These are phyloP conservation scores for Aleiodes alternator DNA, from an alignment of 2,888 invertebrate species.

Conservation along the genomic window DNA sequence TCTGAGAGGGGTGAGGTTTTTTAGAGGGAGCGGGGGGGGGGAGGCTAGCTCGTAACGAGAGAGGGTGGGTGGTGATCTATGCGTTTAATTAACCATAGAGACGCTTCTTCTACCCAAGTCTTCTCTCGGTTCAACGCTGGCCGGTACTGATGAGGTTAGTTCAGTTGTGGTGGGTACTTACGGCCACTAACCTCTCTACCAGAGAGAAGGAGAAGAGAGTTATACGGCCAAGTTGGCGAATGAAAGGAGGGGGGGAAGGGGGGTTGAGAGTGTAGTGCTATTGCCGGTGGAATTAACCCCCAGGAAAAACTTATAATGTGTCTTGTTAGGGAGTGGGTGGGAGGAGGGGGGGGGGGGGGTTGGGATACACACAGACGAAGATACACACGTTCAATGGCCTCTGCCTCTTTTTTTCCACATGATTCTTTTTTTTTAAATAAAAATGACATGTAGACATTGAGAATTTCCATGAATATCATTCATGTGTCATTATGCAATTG, in stretches of 20 bases:
- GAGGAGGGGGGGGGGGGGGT: conserved; percentile 35
- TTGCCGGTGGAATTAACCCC: conserved; percentile 71
- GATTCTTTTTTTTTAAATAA: not conserved
- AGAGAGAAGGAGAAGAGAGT: conserved; percentile 35
- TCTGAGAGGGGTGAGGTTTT: conserved; percentile 4
- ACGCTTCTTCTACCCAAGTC: conserved; percentile 71
- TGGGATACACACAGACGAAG: not conserved
- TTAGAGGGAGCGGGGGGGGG: conserved; percentile 17
- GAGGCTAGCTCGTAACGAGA: conserved; percentile 28
- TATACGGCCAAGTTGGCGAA: conserved; percentile 24
- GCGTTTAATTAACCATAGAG: conserved; percentile 75
- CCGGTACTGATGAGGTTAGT: conserved; percentile 57
- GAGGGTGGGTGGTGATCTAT: conserved; percentile 69
- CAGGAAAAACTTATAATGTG: conserved; percentile 73
- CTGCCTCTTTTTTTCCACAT: conserved; percentile 19
- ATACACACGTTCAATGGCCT: conserved; percentile 32
- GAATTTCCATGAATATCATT: conserved; percentile 1
- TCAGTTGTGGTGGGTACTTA: conserved; percentile 40
- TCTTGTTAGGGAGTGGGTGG: conserved; percentile 62
- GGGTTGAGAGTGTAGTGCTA: conserved; percentile 50
- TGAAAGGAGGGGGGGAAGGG: conserved; percentile 31
- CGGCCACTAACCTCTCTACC: conserved; percentile 36
- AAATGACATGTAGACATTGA: conserved; percentile 1
- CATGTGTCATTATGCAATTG: conserved; percentile 20
- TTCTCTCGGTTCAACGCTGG: conserved; percentile 68